Conservation (phyloP, 2,888 invertebrate genomes). For the Fragum sueziense region DNA sequence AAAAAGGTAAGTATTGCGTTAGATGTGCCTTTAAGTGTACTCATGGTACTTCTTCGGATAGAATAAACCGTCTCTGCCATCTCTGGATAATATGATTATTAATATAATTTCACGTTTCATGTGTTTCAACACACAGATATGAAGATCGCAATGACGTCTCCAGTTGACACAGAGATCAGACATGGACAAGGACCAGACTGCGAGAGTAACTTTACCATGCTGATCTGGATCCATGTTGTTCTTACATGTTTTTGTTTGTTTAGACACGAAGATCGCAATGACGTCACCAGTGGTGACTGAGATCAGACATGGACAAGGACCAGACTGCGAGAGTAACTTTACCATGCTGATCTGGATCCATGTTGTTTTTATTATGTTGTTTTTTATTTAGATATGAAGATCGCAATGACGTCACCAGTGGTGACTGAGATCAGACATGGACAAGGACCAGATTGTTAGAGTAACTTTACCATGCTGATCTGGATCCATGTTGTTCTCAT, state of each 20-base stretch:
- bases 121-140: too few relatives aligned
- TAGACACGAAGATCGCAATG: constrained; percentile 64
- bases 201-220: constrained; percentile 61
- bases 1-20: too few relatives aligned
- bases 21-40: too few relatives aligned
- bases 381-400: constrained; percentile 57
- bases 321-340: constrained; percentile 65
- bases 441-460: constrained; percentile 64
- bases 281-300: constrained; percentile 63
- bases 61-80: too few relatives aligned
- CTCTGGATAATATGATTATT: too few relatives aligned
- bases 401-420: constrained; percentile 65
- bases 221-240: constrained; percentile 66
- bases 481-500: too few relatives aligned
- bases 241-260: too few relatives aligned
- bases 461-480: constrained; percentile 61
- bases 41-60: too few relatives aligned
- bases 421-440: constrained; percentile 60
- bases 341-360: too few relatives aligned
- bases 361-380: too few relatives aligned
- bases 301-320: constrained; percentile 60
- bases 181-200: constrained; percentile 65
- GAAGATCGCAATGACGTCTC: constrained; percentile 65
- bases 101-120: too few relatives aligned
- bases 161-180: constrained; percentile 57